Conservation (phyloP, 2,888 invertebrate species). For the Acrobasis repandana region DNA sequence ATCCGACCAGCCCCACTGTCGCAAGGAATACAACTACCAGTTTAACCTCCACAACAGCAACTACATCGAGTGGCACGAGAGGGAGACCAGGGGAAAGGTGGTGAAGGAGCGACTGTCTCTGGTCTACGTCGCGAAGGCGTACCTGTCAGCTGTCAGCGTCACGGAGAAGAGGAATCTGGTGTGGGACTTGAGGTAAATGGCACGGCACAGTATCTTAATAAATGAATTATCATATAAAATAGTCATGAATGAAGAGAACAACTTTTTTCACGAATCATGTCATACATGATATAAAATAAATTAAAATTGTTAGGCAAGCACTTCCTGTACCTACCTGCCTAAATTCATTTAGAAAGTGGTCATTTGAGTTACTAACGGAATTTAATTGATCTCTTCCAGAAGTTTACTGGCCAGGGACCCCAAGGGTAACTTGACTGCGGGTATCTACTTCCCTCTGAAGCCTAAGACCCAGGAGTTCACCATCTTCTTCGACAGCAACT, state of each 20-base stretch:
- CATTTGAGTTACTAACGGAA: neutral
- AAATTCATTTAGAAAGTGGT: too few relatives aligned
- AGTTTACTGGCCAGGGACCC: constrained; percentile 91
- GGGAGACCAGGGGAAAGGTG: constrained; percentile 86
- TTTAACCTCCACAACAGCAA: constrained; percentile 86
- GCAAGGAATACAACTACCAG: constrained; percentile 93
- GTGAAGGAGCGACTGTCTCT: constrained; percentile 87
- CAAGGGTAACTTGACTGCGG: constrained; percentile 91
- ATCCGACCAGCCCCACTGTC: constrained; percentile 89
- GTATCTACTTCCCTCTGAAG: constrained; percentile 92
- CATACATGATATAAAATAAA: too few relatives aligned
- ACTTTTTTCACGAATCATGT: too few relatives aligned
- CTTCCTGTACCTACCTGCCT: too few relatives aligned
- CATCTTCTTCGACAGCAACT: constrained; percentile 89
- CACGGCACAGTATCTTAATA: too few relatives aligned
- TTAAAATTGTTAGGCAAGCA: too few relatives aligned
- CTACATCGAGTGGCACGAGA: constrained; percentile 94
- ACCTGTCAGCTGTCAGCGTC: constrained; percentile 91
- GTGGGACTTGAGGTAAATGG: constrained; percentile 86
- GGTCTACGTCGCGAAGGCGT: constrained; percentile 90
- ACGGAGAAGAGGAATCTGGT: constrained; percentile 95
- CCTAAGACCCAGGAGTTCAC: constrained; percentile 86
- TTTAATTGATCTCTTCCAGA: constrained; percentile 61
- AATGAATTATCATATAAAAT: too few relatives aligned
- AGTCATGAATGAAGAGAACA: too few relatives aligned